A percentile compares a stretch with the other conserved stretches of the same genome.
Conservation (phyloP, 2,797 vertebrate genomes). For the Sebastes itinus region DNA sequence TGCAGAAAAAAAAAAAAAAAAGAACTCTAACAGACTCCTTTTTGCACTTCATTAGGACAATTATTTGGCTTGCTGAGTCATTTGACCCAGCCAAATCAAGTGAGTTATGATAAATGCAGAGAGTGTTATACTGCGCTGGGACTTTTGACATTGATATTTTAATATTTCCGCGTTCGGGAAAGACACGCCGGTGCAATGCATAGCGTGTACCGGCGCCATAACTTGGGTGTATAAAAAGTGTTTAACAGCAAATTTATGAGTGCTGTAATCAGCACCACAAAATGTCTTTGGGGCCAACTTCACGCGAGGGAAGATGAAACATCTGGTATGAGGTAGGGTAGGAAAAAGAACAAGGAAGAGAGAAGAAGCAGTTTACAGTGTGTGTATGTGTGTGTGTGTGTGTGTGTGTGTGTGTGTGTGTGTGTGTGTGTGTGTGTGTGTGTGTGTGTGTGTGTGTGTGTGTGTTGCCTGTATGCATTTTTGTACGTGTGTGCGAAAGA, state of each 20-base stretch:
- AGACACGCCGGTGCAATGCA: not conserved
- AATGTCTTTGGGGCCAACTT: constrained; percentile 62
- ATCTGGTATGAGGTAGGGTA: constrained; percentile 65
- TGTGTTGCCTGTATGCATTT: not conserved
- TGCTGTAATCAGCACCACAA: constrained; percentile 68
- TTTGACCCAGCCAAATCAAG: constrained; percentile 68
- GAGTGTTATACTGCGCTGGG: constrained; percentile 11
- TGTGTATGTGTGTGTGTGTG: not conserved
- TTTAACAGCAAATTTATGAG: constrained; percentile 64
- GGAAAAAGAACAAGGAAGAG: constrained; percentile 37
- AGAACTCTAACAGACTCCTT: constrained; percentile 63
- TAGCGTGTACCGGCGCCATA: constrained; percentile 16
- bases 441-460: not conserved
- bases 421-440: not conserved
- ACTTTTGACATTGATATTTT: constrained; percentile 34
- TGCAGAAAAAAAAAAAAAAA: constrained; percentile 15
- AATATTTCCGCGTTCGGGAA: constrained; percentile 6
- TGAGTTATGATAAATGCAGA: constrained; percentile 61
- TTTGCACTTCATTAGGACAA: constrained; percentile 78
- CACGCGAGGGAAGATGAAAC: constrained; percentile 62
- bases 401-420: not conserved
- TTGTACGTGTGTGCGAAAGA: constrained; percentile 4
- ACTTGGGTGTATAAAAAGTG: constrained; percentile 46
- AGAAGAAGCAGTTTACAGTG: not conserved
- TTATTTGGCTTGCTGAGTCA: constrained; percentile 76